Base-by-base conservation (phyloP, 2,888 invertebrate species). In the Sminthurides aquaticus region DNA sequence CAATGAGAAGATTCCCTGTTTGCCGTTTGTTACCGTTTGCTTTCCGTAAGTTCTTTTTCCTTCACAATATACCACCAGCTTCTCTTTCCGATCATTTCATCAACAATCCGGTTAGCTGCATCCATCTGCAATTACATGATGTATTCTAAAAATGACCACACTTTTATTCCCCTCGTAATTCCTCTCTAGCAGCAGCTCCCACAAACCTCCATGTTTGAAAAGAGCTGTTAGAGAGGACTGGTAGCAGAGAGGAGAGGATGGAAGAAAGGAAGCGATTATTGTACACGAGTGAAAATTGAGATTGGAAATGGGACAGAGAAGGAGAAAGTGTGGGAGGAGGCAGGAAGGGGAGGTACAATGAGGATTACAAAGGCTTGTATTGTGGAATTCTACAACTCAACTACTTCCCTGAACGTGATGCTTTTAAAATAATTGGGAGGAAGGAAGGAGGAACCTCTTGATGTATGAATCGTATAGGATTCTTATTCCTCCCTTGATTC, bases 31-130 rank as follows among this genome's bases (percentile, higher is more conserved):
- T n/a, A n/a, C n/a, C n/a, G n/a, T n/a, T n/a, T n/a, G n/a, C n/a
- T n/a, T n/a, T n/a, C n/a, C n/a, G 11, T 55, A 20, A 43, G 27
- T 2, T 28, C 20, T 28, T 57, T 28, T 3, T 54, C 29, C 34
- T 66, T 67, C 49, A 71, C 71, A 18, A 69, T 29, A 48, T 71
- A 69, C 8, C n/a, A n/a, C n/a, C 54, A 55, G 20, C 68, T 68
- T 54, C 62, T 58, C 27, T 65, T 29, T 29, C 60, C 57, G 11
- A 69, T 66, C 62, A 71, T 62, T 55, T 60, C 57, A 61, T 71
- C 71, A 18, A 71, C 58, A n/a, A 71, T 49, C 24, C 67, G 59
- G 48, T 71, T 71, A 68, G 48, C 64, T 71, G 64, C 69, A 71
- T 15, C 68, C 71, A 62, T 71, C 71, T 2, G 65, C 69, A 26